Conservation (phyloP, 2,113 vertebrate species). For the Nettapus auritus region DNA sequence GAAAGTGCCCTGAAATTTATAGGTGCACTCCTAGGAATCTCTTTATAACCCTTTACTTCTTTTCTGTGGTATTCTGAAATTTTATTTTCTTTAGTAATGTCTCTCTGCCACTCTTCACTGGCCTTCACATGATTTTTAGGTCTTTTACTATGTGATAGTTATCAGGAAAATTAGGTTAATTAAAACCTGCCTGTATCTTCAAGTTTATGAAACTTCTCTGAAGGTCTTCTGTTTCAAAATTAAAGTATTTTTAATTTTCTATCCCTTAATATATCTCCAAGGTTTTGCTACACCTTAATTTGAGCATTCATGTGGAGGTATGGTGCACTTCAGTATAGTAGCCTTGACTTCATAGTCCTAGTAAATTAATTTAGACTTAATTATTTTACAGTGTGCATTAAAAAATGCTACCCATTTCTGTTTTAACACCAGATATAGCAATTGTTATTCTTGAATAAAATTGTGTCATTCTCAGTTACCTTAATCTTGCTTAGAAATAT, state of each 20-base stretch:
- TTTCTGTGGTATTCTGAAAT: background rate
- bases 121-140: background rate
- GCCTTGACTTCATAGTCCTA: background rate
- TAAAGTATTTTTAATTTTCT: background rate
- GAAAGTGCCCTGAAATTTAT: background rate
- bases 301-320: background rate
- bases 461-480: background rate
- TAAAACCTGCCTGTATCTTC: slow-evolving; percentile 2
- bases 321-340: background rate
- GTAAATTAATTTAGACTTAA: background rate
- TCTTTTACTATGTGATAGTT: background rate
- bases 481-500: background rate
- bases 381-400: background rate
- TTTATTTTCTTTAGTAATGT: background rate
- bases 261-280: background rate
- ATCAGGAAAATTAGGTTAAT: slow-evolving; percentile 13
- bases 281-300: background rate
- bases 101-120: background rate
- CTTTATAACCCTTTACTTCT: background rate
- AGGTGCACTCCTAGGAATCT: background rate
- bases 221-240: background rate
- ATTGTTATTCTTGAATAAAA: background rate
- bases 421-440: background rate
- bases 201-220: background rate
- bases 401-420: background rate